A percentile compares a stretch with the other conserved stretches of the same genome.
phyloP scores from a whole-genome alignment of 1,140 invertebrate species.

The Drusus annulatus region DNA sequence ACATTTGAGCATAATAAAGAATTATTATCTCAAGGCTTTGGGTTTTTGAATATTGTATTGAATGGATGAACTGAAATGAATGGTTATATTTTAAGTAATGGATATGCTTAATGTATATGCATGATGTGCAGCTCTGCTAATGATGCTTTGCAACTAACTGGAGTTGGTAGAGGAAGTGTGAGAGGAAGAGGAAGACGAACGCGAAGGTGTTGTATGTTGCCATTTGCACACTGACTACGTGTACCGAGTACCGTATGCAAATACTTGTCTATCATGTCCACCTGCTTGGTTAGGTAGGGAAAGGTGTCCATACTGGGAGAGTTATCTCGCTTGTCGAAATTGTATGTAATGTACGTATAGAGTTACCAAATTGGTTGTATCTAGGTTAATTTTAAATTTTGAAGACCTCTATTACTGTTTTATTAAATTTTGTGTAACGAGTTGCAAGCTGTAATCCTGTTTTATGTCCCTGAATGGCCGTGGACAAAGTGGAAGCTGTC shows the following conservation, averaged over 20 bases:
- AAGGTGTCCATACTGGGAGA: neutral
- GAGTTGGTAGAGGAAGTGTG: neutral
- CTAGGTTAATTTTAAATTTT: slow-evolving; percentile 36
- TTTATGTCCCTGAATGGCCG: slow-evolving; percentile 12
- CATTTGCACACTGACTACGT: too few relatives aligned
- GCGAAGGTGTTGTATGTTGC: too few relatives aligned
- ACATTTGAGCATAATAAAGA: slow-evolving; percentile 18
- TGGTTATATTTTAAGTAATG: slow-evolving; percentile 36
- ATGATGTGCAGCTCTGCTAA: slow-evolving; percentile 28
- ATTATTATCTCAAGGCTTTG: slow-evolving; percentile 33
- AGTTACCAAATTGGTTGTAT: slow-evolving; percentile 46
- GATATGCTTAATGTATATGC: slow-evolving; percentile 32
- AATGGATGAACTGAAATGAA: slow-evolving; percentile 24
- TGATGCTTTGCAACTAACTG: slow-evolving; percentile 27
- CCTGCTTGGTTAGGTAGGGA: too few relatives aligned
- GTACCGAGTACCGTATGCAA: too few relatives aligned
- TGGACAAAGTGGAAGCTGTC: neutral
- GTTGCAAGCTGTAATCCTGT: slow-evolving; percentile 1
- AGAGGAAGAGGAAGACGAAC: too few relatives aligned
- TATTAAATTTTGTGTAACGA: neutral
- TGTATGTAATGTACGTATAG: slow-evolving; percentile 40
- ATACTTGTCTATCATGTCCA: too few relatives aligned
- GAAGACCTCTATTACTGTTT: slow-evolving; percentile 29
- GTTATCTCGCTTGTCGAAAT: too few relatives aligned
- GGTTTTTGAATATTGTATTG: slow-evolving; percentile 28